Evolutionary conservation across 2,888 invertebrate species (phyloP), one percentile per base, ranked within the genome.

Genomic region (Bruchidius siliquastri): DNA sequence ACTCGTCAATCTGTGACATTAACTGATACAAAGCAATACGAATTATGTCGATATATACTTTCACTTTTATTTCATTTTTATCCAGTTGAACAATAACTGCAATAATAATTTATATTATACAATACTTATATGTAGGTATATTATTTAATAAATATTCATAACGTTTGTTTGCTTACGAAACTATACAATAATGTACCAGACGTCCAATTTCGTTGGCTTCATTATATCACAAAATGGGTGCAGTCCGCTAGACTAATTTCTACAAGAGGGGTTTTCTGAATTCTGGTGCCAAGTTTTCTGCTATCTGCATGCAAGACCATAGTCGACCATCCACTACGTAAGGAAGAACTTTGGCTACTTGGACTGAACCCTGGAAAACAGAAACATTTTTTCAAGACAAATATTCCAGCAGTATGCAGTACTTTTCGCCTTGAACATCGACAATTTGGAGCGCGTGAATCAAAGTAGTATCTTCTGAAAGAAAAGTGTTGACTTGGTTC

Each of bases 291-390:
- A 83, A 79, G 78, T 84, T 83, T 26, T 83, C 81, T 8, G 84
- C 80, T 71, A 87, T 86, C 73, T 86, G 83, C 77, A 84, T 73
- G 78, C 87, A 87, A 66, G 83, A 82, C 87, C 87, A 87, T 72
- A 86, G 79, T 72, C 86, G 81, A 69, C 84, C 81, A 68, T 84
- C 83, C 21, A 80, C 82, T n/a, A 84, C 82, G 75, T 86, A 85
- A 0, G 87, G 86, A 20, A 87, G 82, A 73, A 87, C 81, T 80
- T 87, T 87, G 0, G 86, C 87, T 67, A 87, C 87, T 80, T 87
- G 87, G 82, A 87, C 86, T 8, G 87, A 86, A 67, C 87, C 87
- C 87, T 87, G 82, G 72, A 83, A 84, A 76, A 76, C 72, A 68
- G 73, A 67, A 74, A 68, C 66, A 20, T 67, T 71, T n/a, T 73